A percentile compares a stretch with the other conserved stretches of the same genome.
Evolutionary conservation across 2,113 vertebrate species (phyloP).

Genomic region (Nothobranchius kuhntae): DNA sequence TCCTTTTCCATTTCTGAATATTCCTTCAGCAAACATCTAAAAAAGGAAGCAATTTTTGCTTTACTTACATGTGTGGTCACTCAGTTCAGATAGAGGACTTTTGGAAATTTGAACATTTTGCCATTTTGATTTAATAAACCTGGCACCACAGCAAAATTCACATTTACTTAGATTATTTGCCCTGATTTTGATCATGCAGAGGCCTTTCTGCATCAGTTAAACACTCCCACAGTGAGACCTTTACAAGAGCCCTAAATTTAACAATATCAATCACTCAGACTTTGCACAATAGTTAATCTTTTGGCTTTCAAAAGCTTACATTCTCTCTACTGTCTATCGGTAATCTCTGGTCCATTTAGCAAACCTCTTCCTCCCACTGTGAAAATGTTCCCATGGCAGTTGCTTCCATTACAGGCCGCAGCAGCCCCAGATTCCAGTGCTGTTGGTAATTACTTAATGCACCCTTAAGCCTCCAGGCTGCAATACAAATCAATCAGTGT

Average conservation of each 20-base stretch:
- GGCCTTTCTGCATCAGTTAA: background rate
- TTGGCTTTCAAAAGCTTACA: conserved; percentile 58
- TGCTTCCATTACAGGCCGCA: conserved; percentile 61
- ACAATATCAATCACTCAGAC: conserved; percentile 48
- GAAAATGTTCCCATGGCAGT: conserved; percentile 47
- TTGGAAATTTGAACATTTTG: too few species aligned
- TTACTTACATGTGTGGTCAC: background rate
- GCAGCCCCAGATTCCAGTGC: conserved; percentile 39
- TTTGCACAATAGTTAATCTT: conserved; percentile 54
- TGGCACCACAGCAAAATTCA: too few species aligned
- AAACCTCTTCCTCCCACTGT: conserved; percentile 52
- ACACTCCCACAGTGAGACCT: conserved; percentile 7
- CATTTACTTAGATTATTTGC: background rate
- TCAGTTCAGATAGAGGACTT: too few species aligned
- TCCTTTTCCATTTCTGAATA: background rate
- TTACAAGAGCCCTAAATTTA: conserved; percentile 28
- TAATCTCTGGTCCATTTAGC: conserved; percentile 67
- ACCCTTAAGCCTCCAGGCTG: conserved; percentile 54
- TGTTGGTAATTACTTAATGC: conserved; percentile 72
- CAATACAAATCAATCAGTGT: conserved; percentile 51
- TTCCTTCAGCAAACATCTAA: background rate
- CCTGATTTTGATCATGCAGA: background rate
- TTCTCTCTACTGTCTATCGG: conserved; percentile 30
- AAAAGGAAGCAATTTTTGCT: background rate
- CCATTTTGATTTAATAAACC: too few species aligned